These are phyloP conservation scores for Orchestia grillus DNA, from an alignment of 1,140 invertebrate species.

Conservation along the genomic window DNA sequence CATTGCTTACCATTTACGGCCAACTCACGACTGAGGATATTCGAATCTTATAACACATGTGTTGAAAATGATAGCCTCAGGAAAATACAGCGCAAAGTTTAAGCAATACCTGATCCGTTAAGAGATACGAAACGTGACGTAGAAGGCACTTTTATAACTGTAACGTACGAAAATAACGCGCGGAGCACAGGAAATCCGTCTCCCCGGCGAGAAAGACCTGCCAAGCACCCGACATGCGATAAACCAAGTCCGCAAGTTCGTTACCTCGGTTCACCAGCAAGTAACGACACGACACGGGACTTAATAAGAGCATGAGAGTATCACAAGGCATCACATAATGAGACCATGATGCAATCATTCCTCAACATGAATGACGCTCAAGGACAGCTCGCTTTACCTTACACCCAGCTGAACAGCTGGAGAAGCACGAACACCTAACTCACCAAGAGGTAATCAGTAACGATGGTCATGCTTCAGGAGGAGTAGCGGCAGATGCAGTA, in stretches of 20 bases:
- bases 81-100: not conserved
- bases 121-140: not conserved
- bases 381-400: not conserved
- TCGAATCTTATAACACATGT: too few relatives aligned
- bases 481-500: not conserved
- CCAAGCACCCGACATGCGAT: not conserved
- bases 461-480: conserved; percentile 6
- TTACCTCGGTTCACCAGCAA: not conserved
- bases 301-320: not conserved
- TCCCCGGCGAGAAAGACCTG: not conserved
- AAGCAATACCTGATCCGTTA: not conserved
- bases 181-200: not conserved
- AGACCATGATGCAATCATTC: not conserved
- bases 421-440: not conserved
- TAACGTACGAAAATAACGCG: not conserved
- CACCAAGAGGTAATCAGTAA: conserved; percentile 11
- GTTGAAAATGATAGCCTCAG: not conserved
- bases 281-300: not conserved
- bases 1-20: not conserved
- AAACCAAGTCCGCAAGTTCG: not conserved
- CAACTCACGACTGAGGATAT: not conserved
- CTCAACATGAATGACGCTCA: not conserved
- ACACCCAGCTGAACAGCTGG: not conserved
- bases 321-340: not conserved
- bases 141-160: not conserved